These are phyloP conservation scores for Samia ricini DNA, from an alignment of 1,140 invertebrate species.

Conservation along the genomic window DNA sequence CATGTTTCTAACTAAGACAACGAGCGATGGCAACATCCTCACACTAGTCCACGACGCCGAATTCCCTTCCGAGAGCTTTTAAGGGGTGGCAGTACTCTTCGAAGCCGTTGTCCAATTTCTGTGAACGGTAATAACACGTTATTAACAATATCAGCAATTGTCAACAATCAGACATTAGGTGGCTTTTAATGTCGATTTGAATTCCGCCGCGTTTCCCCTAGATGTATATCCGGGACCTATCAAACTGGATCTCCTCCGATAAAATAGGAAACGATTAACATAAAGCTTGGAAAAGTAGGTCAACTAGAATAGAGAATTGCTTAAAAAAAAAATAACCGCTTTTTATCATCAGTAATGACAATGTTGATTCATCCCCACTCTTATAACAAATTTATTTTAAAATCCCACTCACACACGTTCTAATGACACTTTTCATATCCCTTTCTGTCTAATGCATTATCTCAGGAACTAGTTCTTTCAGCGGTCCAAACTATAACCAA, in stretches of 20 bases:
- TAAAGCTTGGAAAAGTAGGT: not conserved
- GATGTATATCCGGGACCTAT: not conserved
- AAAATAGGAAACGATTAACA: not conserved
- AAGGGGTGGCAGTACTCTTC: constrained; percentile 7
- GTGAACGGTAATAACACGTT: not conserved
- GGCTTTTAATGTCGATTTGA: not conserved
- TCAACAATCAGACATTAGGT: not conserved
- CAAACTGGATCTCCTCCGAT: not conserved
- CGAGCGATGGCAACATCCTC: no score
- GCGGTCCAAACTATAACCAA: no score
- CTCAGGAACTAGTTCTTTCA: no score
- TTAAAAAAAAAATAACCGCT: no score
- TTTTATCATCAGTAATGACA: no score
- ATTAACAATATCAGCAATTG: not conserved
- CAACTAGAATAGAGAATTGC: not conserved
- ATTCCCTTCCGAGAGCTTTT: constrained; percentile 4
- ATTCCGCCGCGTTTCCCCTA: not conserved
- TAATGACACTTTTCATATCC: no score
- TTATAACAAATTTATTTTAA: no score
- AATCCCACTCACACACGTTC: no score
- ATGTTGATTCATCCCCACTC: no score
- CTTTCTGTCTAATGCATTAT: no score
- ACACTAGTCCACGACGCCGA: not conserved
- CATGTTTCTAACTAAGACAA: no score
- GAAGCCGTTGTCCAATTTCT: constrained; percentile 8